These are phyloP conservation scores for Arothron firmamentum DNA, from an alignment of 2,113 vertebrate genomes.

Conservation along the genomic window DNA sequence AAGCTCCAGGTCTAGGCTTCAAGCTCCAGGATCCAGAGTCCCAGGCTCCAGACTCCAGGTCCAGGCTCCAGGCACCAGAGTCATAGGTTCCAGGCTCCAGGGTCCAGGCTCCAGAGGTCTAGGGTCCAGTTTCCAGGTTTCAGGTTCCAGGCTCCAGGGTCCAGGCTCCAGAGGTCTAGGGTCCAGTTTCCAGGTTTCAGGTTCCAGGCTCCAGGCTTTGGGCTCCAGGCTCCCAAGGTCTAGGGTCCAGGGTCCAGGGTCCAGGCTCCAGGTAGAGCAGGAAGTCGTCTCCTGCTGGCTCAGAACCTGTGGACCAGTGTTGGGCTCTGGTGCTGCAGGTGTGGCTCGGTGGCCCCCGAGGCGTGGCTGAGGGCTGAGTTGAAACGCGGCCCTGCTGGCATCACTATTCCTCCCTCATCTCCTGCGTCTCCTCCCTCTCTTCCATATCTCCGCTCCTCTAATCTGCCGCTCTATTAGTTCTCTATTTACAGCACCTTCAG, in stretches of 20 bases:
- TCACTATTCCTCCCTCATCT: slow-evolving; percentile 62
- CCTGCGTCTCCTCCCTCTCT: slow-evolving; percentile 34
- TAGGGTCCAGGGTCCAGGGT: neutral
- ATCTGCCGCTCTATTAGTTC: slow-evolving; percentile 69
- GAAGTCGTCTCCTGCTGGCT: no score
- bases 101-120: neutral
- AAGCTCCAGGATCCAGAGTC: neutral
- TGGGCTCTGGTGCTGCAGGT: slow-evolving; percentile 41
- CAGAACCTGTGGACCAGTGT: no score
- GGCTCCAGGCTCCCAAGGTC: no score
- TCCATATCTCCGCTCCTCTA: slow-evolving; percentile 62
- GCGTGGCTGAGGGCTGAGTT: slow-evolving; percentile 16
- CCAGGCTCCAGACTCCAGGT: neutral
- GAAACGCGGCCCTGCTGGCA: slow-evolving; percentile 34
- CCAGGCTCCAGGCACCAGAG: neutral
- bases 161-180: neutral
- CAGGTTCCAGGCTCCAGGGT: neutral
- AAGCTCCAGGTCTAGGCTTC: neutral
- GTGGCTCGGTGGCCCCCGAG: neutral
- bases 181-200: neutral
- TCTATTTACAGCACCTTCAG: slow-evolving; percentile 70
- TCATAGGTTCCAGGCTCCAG: no score
- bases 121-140: no score
- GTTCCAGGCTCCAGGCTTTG: neutral
- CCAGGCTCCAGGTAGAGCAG: neutral